Evolutionary conservation across 2,113 vertebrate species (phyloP).

Genomic region (Coracopsis vasa): DNA sequence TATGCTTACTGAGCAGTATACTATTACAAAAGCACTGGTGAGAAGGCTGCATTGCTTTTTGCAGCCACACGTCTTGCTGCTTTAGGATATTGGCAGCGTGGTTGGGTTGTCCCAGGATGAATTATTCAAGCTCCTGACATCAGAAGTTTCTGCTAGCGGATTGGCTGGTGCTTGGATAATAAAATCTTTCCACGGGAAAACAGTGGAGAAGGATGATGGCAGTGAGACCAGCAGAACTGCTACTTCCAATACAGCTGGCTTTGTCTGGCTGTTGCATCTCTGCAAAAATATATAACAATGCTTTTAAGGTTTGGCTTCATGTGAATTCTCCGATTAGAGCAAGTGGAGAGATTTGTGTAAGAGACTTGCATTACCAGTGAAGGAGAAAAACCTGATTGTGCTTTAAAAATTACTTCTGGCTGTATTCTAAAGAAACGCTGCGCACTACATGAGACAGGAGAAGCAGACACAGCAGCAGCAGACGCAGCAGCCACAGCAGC

Average conservation of each 20-base stretch:
- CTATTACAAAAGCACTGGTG: not conserved
- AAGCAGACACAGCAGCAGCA: not conserved
- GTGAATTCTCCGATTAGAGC: not conserved
- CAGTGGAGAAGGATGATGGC: slow-evolving; percentile 77
- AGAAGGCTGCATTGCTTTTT: slow-evolving; percentile 10
- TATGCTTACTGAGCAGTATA: not conserved
- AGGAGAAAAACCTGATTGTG: not conserved
- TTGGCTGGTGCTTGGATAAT: slow-evolving; percentile 68
- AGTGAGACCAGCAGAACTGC: slow-evolving; percentile 70
- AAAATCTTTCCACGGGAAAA: slow-evolving; percentile 61
- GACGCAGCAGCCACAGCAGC: not conserved
- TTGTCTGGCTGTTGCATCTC: not conserved
- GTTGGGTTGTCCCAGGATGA: slow-evolving; percentile 62
- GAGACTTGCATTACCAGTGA: not conserved
- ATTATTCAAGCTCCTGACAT: slow-evolving; percentile 81
- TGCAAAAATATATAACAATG: not conserved
- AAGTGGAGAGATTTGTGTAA: not conserved
- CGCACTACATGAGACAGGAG: not conserved
- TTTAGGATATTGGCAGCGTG: not conserved
- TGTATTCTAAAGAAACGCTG: not conserved
- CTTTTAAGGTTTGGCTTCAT: slow-evolving; percentile 41
- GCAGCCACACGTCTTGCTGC: slow-evolving; percentile 22
- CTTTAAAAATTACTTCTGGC: not conserved
- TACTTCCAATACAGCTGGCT: slow-evolving; percentile 50
- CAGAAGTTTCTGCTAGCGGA: slow-evolving; percentile 67